phyloP scores from a whole-genome alignment of 2,888 invertebrate species.

The Escarpia spicata region DNA sequence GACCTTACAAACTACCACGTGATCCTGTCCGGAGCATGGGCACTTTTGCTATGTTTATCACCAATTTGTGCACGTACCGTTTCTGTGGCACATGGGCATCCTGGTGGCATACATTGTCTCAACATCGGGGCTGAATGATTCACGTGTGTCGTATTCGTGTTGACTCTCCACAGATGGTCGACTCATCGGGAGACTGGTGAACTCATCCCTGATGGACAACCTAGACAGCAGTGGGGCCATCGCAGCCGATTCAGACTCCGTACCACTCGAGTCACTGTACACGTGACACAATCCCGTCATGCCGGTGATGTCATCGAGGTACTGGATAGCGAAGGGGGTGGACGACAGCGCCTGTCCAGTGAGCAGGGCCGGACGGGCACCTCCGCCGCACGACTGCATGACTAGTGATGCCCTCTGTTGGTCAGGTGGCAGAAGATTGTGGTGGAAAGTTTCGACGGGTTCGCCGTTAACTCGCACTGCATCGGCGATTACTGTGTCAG shows the following conservation, averaged over 20 bases:
- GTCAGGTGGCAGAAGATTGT: neutral
- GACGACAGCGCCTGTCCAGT: constrained; percentile 23
- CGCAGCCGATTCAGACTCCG: neutral
- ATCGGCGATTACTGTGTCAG: neutral
- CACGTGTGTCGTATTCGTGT: neutral
- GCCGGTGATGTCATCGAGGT: constrained; percentile 17
- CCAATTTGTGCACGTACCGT: neutral
- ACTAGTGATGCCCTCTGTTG: neutral
- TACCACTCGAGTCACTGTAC: neutral
- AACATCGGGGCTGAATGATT: neutral
- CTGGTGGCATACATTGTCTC: constrained; percentile 10
- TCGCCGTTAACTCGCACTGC: neutral
- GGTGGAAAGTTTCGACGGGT: neutral
- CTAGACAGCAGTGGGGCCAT: neutral
- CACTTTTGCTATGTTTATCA: too few species aligned
- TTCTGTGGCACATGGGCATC: neutral
- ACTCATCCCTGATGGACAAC: neutral
- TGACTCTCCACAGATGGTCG: neutral
- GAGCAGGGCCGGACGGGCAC: constrained; percentile 24
- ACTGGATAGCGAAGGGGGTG: constrained; percentile 30
- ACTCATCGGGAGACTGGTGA: neutral
- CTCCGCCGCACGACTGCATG: neutral
- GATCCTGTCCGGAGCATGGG: too few species aligned
- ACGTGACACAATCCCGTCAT: neutral
- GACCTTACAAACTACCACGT: too few species aligned